Evolutionary conservation across 37 sponge, comb jelly and placozoan genomes (phyloP).

Genomic region (Halichondria panicea): DNA sequence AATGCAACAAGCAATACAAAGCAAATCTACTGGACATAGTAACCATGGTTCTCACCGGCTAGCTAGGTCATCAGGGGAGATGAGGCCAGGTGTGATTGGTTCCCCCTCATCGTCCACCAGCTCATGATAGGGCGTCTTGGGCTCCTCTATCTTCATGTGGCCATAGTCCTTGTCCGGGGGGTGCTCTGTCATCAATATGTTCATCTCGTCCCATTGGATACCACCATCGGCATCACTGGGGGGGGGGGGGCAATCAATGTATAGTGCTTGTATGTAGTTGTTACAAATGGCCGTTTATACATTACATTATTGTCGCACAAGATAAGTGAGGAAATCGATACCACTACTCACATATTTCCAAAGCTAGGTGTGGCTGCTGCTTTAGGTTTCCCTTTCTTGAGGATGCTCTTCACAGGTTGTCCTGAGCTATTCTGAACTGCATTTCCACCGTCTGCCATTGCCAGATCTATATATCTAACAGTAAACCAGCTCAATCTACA

Average conservation of each 20-base stretch:
- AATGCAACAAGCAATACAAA: not conserved
- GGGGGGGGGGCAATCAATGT: too few relatives aligned
- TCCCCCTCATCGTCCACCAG: slow-evolving; percentile 24
- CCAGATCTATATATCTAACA: too few relatives aligned
- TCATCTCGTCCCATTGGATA: slow-evolving; percentile 98
- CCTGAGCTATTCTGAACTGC: too few relatives aligned
- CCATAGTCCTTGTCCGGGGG: slow-evolving; percentile 97
- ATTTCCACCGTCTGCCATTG: too few relatives aligned
- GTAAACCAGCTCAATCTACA: too few relatives aligned
- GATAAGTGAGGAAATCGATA: too few relatives aligned
- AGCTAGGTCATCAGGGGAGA: slow-evolving; percentile 24
- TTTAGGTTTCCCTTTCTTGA: slow-evolving; percentile 19
- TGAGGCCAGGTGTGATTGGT: not conserved
- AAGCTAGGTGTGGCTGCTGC: too few relatives aligned
- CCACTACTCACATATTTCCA: too few relatives aligned
- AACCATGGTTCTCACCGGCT: not conserved
- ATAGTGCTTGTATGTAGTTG: too few relatives aligned
- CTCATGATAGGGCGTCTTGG: slow-evolving; percentile 91
- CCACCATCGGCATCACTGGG: slow-evolving; percentile 16
- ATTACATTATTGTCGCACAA: too few relatives aligned
- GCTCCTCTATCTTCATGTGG: slow-evolving; percentile 99
- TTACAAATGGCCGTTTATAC: too few relatives aligned
- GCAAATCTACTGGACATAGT: not conserved
- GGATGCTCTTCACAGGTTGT: slow-evolving; percentile 31
- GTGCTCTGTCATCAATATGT: slow-evolving; percentile 91